phyloP scores from a whole-genome alignment of 2,797 vertebrate genomes.

The Chiloscyllium punctatum region DNA sequence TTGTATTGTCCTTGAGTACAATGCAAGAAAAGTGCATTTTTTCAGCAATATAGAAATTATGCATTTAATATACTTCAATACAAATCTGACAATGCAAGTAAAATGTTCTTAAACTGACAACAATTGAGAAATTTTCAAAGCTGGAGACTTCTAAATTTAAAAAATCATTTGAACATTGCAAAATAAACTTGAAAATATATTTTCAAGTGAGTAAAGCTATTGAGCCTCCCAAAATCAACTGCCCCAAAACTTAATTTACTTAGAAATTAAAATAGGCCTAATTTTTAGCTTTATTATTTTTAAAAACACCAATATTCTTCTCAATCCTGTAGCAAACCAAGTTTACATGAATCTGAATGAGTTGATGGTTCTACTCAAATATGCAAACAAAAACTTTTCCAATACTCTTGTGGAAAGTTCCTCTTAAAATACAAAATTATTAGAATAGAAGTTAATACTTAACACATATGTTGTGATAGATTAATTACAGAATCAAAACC shows the following conservation, averaged over 20 bases:
- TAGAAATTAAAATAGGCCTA: not conserved
- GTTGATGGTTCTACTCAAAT: not conserved
- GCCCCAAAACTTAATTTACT: not conserved
- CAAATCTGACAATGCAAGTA: not conserved
- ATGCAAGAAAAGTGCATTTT: too few relatives aligned
- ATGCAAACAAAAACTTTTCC: not conserved
- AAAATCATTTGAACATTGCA: not conserved
- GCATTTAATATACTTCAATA: not conserved
- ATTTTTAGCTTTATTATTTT: not conserved
- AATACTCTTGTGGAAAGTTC: not conserved
- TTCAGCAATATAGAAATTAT: too few relatives aligned
- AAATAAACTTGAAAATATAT: not conserved
- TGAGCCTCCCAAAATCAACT: not conserved
- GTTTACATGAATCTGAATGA: not conserved
- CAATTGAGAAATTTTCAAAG: not conserved
- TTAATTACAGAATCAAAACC: not conserved
- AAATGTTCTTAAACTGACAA: not conserved
- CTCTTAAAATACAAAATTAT: not conserved
- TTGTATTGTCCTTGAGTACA: too few relatives aligned
- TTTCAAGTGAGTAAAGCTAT: not conserved
- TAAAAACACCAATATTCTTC: not conserved
- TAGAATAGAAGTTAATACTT: not conserved
- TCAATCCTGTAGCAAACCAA: not conserved
- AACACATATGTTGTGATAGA: not conserved
- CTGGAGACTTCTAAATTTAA: not conserved